These are phyloP conservation scores for Mnemiopsis leidyi DNA, from an alignment of 37 sponge, comb jelly and placozoan species.

Conservation along the genomic window DNA sequence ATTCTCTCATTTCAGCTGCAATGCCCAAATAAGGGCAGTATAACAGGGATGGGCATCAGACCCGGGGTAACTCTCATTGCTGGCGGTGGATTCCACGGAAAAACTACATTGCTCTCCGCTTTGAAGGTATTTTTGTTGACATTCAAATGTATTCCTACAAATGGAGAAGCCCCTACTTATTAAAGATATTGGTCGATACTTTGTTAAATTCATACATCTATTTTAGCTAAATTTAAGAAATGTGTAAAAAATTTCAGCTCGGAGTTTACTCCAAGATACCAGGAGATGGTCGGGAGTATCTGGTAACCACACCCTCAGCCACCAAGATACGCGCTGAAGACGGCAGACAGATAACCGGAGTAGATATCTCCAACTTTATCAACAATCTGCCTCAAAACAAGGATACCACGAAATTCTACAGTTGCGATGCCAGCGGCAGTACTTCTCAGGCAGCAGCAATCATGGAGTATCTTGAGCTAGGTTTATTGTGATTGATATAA, in stretches of 20 bases:
- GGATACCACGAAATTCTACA: constrained; percentile 53
- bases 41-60: constrained; percentile 65
- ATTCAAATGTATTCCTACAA: too few relatives aligned
- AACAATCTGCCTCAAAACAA: constrained; percentile 63
- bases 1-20: not conserved
- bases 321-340: constrained; percentile 66
- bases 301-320: constrained; percentile 62
- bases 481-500: too few relatives aligned
- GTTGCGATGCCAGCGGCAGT: constrained; percentile 61
- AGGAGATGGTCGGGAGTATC: constrained; percentile 66
- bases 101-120: constrained; percentile 65
- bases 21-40: constrained; percentile 23
- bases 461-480: constrained; percentile 58
- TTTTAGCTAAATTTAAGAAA: too few relatives aligned
- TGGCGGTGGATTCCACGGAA: constrained; percentile 68
- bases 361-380: constrained; percentile 65
- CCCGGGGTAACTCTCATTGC: constrained; percentile 67
- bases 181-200: too few relatives aligned
- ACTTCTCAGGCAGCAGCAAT: constrained; percentile 68
- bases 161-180: too few relatives aligned
- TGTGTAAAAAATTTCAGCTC: constrained; percentile 18
- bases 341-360: constrained; percentile 54
- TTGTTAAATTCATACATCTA: too few relatives aligned
- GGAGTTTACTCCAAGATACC: constrained; percentile 68
- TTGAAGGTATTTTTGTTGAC: constrained; percentile 23